Percentiles rank a stretch among this genome's conserved stretches.
phyloP scores from a whole-genome alignment of 2,888 invertebrate species.

The Abrostola tripartita region DNA sequence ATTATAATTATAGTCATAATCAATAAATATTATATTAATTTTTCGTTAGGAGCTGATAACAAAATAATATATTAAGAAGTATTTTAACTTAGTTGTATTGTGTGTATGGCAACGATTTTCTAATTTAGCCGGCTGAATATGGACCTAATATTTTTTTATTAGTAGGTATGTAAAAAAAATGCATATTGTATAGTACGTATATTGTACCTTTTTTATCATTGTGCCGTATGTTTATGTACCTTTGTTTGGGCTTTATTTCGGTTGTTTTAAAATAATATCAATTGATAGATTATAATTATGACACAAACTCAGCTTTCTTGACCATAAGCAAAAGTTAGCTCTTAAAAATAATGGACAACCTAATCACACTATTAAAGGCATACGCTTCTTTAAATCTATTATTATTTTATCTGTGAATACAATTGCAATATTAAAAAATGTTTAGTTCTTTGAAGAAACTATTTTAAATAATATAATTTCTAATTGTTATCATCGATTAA shows the following conservation, averaged over 20 bases:
- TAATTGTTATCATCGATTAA: background rate
- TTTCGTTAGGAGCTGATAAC: constrained; percentile 9
- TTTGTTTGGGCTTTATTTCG: constrained; percentile 38
- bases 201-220: constrained; percentile 1
- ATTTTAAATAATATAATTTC: no score
- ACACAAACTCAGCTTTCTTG: no score
- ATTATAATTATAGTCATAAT: constrained; percentile 7
- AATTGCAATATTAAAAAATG: no score
- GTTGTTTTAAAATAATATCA: background rate
- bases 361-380: no score
- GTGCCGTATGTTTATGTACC: constrained; percentile 67
- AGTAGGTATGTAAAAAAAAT: no score
- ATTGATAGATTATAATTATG: background rate
- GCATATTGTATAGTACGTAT: constrained; percentile 28
- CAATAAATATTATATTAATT: constrained; percentile 28
- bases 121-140: constrained; percentile 33
- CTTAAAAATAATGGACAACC: background rate
- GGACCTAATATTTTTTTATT: constrained; percentile 10
- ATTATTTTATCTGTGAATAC: no score
- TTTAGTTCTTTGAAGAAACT: no score
- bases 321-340: no score
- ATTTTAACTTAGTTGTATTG: constrained; percentile 17
- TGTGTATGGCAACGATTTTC: constrained; percentile 40
- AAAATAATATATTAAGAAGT: constrained; percentile 6
- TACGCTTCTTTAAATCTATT: no score